Base-by-base conservation (phyloP, 2,888 invertebrate genomes). In the Chrysodeixis includens region DNA sequence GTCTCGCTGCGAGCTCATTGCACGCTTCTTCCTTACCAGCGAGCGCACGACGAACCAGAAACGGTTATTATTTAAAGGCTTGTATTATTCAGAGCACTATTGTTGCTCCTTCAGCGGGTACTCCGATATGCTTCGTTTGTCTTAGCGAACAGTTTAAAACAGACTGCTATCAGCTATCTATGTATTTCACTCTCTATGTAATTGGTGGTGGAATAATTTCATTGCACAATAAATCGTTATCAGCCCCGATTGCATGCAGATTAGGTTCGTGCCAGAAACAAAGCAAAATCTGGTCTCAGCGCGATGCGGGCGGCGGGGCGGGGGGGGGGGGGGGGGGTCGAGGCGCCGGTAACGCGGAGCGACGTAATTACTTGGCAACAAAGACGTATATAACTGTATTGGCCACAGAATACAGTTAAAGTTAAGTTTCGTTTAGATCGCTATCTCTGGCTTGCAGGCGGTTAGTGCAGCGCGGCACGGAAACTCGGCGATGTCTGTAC, bases 341-440 rank as follows among this genome's bases (percentile, higher is more conserved):
- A 9, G 12, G 35, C 35, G 35, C 14, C 20, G 30, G 35, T 74
- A 75, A 61, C 58, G 71, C 75, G 69, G 44, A 61, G 62, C 77
- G 71, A 71, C 65, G 69, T 77, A 77, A 77, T 78, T 77, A 77
- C 71, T 75, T 71, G 75, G 30, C 66, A 74, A 74, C 78, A 71
- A 57, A 75, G 68, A 71, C 74, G 64, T 67, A 65, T 78, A 63
- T 69, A 66, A 68, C 60, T 51, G 60, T 69, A 67, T 69, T 69
- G 69, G 73, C 63, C 63, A 58, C 64, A 62, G 30, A 35, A 59
- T 44, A 35, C 55, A 51, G 68, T 66, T 69, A 55, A 67, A 79
- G 66, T 71, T 79, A 44, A 77, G 73, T 80, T 79, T 80, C 73
- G 64, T 77, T 77, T 69, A 78, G 80, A 77, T 79, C 57, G 56